These are phyloP conservation scores for Merops nubicus DNA, from an alignment of 2,113 vertebrate genomes.

Conservation along the genomic window DNA sequence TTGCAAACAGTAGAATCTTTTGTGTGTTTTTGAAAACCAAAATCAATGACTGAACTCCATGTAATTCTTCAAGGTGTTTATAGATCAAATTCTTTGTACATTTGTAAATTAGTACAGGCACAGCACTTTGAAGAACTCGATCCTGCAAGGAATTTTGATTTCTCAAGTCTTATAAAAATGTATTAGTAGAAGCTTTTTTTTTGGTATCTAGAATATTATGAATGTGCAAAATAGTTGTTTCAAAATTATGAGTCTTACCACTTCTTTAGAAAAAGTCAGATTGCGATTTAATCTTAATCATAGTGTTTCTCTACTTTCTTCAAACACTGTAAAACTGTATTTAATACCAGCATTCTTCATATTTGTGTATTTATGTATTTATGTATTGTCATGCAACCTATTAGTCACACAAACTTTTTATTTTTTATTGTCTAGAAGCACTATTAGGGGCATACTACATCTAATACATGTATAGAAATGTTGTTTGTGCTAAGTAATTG, in stretches of 20 bases:
- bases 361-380: neutral
- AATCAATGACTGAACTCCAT: neutral
- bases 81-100: neutral
- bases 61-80: neutral
- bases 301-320: neutral
- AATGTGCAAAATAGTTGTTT: neutral
- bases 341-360: neutral
- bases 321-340: neutral
- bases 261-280: neutral
- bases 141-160: neutral
- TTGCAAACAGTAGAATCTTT: neutral
- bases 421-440: neutral
- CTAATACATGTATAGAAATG: neutral
- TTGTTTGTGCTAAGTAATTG: neutral
- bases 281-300: neutral
- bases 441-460: neutral
- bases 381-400: neutral
- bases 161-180: neutral
- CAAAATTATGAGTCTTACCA: neutral
- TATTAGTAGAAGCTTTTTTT: neutral
- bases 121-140: neutral
- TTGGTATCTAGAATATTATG: neutral
- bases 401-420: neutral
- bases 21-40: neutral
- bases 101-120: neutral